Evolutionary conservation across 1,140 invertebrate genomes (phyloP), one percentile per base, ranked within the genome.

Genomic region (Helicoverpa armigera): DNA sequence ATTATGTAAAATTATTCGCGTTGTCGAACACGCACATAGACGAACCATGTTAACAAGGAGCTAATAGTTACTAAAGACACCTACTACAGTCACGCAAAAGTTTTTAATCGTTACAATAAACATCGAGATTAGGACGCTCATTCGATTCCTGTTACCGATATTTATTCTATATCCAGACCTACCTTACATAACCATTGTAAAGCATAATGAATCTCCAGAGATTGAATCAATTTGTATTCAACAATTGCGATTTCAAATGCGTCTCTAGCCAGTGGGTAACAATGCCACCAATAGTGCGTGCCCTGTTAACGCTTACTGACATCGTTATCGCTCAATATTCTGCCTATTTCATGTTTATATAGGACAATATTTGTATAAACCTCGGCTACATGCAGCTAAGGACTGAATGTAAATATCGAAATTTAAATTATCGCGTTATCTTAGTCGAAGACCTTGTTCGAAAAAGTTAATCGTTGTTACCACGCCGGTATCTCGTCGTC

Each of bases 161-260:
- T 13, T 43, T 23, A 63, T 76, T 11, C 5, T 5, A 43, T 43
- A 43, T 43, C 73, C 48, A 76, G 58, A 76, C 58, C 73, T 76
- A 14, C 43, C 73, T 76, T 76, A 76, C 73, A 76, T 63, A 76
- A 76, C 73, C 13, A 53, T 76, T 63, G 58, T 53, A 1, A 73
- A 43, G 53, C 48, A 73, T 31, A 58, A 58, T 73, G 29, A 43
- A 58, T 73, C 70, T 73, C 70, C 29, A 56, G 70, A 73, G 70
- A 73, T 73, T 16, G 16, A 63, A 76, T 76, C 69, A 43, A 51
- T 76, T 60, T 60, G 31, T 60, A 74, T 48, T 61, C 69, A 54
- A 72, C 50, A 14, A 51, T 72, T 16, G 48, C 58, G 51, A 63
- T 76, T 72, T 31, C 23, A 54, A 76, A 76, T 18, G 14, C 54